Evolutionary conservation across 2,797 vertebrate species (phyloP), one percentile per base, ranked within the genome.

Genomic region (Rhabdophis nuchalis): DNA sequence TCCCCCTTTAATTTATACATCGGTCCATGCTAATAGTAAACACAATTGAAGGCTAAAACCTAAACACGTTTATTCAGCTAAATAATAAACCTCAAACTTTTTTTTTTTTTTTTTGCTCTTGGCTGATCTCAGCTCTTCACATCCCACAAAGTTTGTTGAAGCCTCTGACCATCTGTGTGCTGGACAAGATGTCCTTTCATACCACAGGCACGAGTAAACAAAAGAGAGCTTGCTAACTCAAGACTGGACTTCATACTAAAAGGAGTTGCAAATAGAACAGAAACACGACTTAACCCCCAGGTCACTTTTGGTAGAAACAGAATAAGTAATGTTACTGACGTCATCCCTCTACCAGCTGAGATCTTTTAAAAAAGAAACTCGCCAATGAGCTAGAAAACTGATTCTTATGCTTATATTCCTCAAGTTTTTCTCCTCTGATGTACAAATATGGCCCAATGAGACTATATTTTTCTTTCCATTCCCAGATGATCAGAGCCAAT

Each of bases 171-270:
- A 92, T 89, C 93, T 6, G 25, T n/a, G 53, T 0, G 92, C 72
- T 93, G 94, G 93, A 95, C 96, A 96, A 96, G 95, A 93, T 92
- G 93, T 94, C 46, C 93, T 94, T 96, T 97, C 94, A 95, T 95
- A 86, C 41, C 94, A 92, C 8, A 23, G 29, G 46, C 89, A 25
- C 95, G 95, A 97, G 92, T 96, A 96, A 97, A 86, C 13, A 94
- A 58, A 29, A 6, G 61, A 86, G 61, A 3, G 4, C 0, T 27
- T 91, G 90, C 87, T 0, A 92, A 93, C 86, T 23, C 87, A 94
- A 93, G 68, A 86, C 94, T 92, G 91, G 68, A 92, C 91, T 56
- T 91, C 58, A 2, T 61, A 23, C 52, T 90, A 90, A 1, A 14
- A 60, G 92, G 88, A 95, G 87, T 36, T 2, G 94, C 91, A 87